These are phyloP conservation scores for Drosophila tristis DNA, from an alignment of 1,140 invertebrate genomes.

Conservation along the genomic window DNA sequence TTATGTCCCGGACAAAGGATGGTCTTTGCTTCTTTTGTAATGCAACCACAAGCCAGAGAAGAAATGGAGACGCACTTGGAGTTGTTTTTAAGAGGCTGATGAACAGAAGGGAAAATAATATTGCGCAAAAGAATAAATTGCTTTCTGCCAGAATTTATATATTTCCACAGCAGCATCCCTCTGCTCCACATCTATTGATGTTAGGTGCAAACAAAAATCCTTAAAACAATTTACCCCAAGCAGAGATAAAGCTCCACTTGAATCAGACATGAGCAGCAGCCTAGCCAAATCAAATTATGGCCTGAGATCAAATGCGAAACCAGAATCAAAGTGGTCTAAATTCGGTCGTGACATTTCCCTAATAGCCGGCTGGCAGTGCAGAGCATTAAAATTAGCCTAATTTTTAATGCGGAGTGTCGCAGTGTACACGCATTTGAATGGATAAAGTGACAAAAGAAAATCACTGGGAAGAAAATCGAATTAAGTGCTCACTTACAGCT, in stretches of 20 bases:
- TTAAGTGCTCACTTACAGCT: constrained; percentile 3
- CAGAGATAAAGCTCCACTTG: constrained; percentile 29
- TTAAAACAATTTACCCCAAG: constrained; percentile 3
- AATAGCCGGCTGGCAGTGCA: constrained; percentile 17
- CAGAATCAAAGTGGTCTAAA: constrained; percentile 50
- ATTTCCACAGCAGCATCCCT: background rate
- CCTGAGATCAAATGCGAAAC: constrained; percentile 33
- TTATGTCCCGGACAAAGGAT: constrained; percentile 50
- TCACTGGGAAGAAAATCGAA: background rate
- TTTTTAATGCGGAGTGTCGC: constrained; percentile 50
- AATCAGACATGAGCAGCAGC: background rate
- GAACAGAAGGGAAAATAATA: background rate
- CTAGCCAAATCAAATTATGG: constrained; percentile 34
- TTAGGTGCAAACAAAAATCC: constrained; percentile 9
- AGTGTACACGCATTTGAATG: constrained; percentile 5
- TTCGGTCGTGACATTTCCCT: constrained; percentile 50
- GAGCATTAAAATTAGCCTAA: constrained; percentile 36
- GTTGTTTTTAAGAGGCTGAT: background rate
- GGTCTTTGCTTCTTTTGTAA: constrained; percentile 19
- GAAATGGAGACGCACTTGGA: constrained; percentile 5
- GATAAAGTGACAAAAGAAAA: constrained; percentile 9
- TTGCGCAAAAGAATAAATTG: background rate
- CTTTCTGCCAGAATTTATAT: no score
- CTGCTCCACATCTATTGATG: constrained; percentile 27
- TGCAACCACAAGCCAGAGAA: background rate